These are phyloP conservation scores for Platyrinchus mystaceus DNA, from an alignment of 2,797 vertebrate species.

Conservation along the genomic window DNA sequence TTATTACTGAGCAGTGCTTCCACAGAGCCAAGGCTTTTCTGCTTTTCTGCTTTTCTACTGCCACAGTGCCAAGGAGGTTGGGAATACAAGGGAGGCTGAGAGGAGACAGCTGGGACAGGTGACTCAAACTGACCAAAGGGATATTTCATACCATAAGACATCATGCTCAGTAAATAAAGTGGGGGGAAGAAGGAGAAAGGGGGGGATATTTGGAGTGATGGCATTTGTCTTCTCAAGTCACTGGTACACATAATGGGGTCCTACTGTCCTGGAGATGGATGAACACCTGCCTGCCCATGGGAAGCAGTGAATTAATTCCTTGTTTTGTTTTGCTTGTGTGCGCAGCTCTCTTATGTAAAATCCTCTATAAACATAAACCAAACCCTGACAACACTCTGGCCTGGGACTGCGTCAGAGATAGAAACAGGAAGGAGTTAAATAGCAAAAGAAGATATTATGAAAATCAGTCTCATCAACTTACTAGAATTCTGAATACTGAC, in stretches of 20 bases:
- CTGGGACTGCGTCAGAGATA: background rate
- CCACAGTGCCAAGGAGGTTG: background rate
- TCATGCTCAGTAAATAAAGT: background rate
- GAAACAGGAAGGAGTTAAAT: background rate
- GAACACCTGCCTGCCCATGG: background rate
- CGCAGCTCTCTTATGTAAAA: accelerated
- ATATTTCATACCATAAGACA: background rate
- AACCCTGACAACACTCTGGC: background rate
- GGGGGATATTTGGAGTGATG: background rate
- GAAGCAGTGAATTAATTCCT: background rate
- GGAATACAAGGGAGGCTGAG: accelerated
- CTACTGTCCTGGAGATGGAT: background rate
- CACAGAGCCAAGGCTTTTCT: background rate
- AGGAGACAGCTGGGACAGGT: background rate
- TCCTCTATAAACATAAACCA: background rate
- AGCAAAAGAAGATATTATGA: background rate
- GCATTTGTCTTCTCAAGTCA: background rate
- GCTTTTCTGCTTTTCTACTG: background rate
- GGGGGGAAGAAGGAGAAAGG: background rate
- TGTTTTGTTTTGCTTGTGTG: background rate
- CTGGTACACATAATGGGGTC: too few species aligned
- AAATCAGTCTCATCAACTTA: background rate
- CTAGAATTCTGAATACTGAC: background rate
- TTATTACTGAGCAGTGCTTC: background rate
- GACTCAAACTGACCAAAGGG: background rate